These are phyloP conservation scores for Vicugna pacos DNA, from an alignment of 2,113 vertebrate species.

Conservation along the genomic window DNA sequence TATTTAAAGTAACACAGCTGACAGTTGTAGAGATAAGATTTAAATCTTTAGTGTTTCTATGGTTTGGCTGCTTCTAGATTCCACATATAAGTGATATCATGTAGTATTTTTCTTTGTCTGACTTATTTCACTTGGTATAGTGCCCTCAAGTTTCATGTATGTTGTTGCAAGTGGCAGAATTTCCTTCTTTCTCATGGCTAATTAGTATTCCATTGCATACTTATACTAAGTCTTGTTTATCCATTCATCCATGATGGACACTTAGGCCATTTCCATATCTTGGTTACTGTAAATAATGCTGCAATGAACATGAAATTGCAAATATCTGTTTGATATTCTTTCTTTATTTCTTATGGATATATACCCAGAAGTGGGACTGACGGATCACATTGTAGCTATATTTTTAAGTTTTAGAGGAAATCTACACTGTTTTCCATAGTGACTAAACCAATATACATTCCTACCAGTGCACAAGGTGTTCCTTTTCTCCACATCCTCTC, in stretches of 20 bases:
- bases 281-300: not conserved
- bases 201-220: not conserved
- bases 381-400: not conserved
- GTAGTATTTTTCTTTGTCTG: not conserved
- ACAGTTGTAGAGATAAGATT: not conserved
- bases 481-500: not conserved
- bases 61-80: not conserved
- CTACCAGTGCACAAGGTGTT: not conserved
- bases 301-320: not conserved
- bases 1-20: not conserved
- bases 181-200: not conserved
- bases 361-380: not conserved
- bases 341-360: not conserved
- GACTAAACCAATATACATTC: not conserved
- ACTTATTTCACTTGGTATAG: not conserved
- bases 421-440: not conserved
- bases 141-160: not conserved
- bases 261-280: not conserved
- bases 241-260: not conserved
- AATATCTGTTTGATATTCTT: not conserved
- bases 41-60: not conserved
- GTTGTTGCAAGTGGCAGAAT: not conserved
- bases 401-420: not conserved
- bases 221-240: not conserved
- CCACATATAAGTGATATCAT: not conserved